Evolutionary conservation across 2,888 invertebrate species (phyloP), one percentile per base, ranked within the genome.

Genomic region (Microctonus brassicae): DNA sequence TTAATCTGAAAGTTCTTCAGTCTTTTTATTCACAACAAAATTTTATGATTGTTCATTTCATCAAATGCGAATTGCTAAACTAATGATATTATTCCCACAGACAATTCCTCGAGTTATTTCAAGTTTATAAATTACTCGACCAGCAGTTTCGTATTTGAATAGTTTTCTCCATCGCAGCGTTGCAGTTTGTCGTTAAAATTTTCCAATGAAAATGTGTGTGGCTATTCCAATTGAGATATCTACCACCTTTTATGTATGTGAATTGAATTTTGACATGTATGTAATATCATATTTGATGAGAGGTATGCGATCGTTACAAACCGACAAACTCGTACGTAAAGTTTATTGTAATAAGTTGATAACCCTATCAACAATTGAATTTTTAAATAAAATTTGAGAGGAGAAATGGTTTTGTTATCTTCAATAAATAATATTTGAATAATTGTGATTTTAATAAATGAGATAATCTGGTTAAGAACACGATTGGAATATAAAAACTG

Each of bases 291-390:
- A 47, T 47, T 47, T 47, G 47, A 47, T 47, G 47, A 47, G 17
- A 47, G 47, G 47, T n/a, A 17, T 17, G 47, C 17, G n/a, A n/a
- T 47, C 47, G 47, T 47, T 47, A 47, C 47, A 47, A n/a, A n/a
- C n/a, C n/a, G n/a, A n/a, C n/a, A n/a, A 47, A 47, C 47, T 47
- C 47, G 47, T 47, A 6, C 47, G 47, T 47, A 47, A 47, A 47
- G 47, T 47, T 47, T 17, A 47, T 47, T 17, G 17, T 17, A 47
- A 47, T 47, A 17, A 47, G 47, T 47, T 17, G 17, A 47, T 17
- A 47, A 47, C 47, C 47, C 7, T 17, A 17, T 17, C 47, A 47
- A 47, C 47, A 17, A 47, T 47, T 47, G 17, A 47, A 47, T 47
- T 17, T 9, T 7, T 47, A 39, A n/a, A n/a, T n/a, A 39, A 39